These are phyloP conservation scores for Etheostoma cragini DNA, from an alignment of 2,113 vertebrate genomes.

Conservation along the genomic window DNA sequence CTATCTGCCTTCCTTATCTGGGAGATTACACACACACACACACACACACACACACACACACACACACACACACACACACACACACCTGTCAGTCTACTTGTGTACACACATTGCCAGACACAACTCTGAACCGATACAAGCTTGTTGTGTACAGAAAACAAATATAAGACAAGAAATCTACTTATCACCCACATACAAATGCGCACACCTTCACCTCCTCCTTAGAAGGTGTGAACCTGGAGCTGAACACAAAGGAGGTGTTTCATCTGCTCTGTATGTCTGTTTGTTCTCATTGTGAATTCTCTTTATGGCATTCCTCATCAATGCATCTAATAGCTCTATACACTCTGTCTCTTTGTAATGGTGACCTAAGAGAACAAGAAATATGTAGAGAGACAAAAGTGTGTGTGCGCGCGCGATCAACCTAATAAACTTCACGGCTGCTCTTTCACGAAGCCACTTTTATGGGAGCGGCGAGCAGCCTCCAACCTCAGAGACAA, in stretches of 20 bases:
- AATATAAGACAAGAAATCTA: slow-evolving; percentile 43
- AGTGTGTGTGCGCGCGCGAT: slow-evolving; percentile 18
- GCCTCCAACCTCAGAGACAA: slow-evolving; percentile 70
- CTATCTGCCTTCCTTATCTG: slow-evolving; percentile 75
- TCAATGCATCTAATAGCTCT: slow-evolving; percentile 68
- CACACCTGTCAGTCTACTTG: slow-evolving; percentile 54
- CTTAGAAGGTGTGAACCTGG: slow-evolving; percentile 61
- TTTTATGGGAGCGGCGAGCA: slow-evolving; percentile 55
- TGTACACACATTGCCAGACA: slow-evolving; percentile 47
- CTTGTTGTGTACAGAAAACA: slow-evolving; percentile 21
- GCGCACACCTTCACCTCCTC: slow-evolving; percentile 29
- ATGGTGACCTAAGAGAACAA: slow-evolving; percentile 13
- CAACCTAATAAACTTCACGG: slow-evolving; percentile 67
- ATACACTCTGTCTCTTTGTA: slow-evolving; percentile 28
- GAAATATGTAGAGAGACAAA: slow-evolving; percentile 11
- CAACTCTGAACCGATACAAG: slow-evolving; percentile 16
- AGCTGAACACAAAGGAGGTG: slow-evolving; percentile 66
- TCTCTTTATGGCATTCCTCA: slow-evolving; percentile 65
- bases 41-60: slow-evolving; percentile 23
- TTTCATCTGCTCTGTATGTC: slow-evolving; percentile 73
- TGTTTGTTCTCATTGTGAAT: slow-evolving; percentile 75
- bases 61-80: slow-evolving; percentile 18
- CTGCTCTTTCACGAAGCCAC: slow-evolving; percentile 58
- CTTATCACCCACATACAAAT: slow-evolving; percentile 17
- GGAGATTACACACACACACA: slow-evolving; percentile 67